Conservation (phyloP, 1,140 invertebrate species). For the Drosophila guanche region DNA sequence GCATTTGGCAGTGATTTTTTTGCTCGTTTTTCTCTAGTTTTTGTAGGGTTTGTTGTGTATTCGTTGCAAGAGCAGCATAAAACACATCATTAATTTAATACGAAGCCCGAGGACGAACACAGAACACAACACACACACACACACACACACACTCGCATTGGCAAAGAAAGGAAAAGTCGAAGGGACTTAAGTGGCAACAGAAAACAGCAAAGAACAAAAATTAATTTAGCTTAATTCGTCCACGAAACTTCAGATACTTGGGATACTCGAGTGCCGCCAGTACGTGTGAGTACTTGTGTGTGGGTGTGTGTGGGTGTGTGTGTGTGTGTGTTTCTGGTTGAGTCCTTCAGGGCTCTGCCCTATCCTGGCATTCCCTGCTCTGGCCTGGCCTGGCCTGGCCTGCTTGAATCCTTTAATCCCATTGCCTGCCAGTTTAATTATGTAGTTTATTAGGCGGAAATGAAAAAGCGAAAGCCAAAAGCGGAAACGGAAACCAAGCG, state of each 20-base stretch:
- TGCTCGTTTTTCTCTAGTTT: slow-evolving; percentile 12
- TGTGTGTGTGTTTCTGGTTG: slow-evolving; percentile 19
- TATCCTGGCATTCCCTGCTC: too few species aligned
- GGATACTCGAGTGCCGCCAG: slow-evolving; percentile 43
- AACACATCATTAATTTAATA: slow-evolving; percentile 82
- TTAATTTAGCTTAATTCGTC: slow-evolving; percentile 83
- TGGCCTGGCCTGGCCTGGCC: too few species aligned
- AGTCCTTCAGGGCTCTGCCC: slow-evolving; percentile 39
- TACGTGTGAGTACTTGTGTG: slow-evolving; percentile 10
- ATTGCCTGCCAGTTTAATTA: slow-evolving; percentile 82
- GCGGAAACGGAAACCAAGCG: slow-evolving; percentile 74
- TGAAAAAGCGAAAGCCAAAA: slow-evolving; percentile 82
- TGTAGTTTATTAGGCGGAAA: slow-evolving; percentile 83
- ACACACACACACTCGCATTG: slow-evolving; percentile 7
- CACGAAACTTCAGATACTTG: slow-evolving; percentile 63
- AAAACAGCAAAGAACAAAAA: slow-evolving; percentile 71
- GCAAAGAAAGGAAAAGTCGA: slow-evolving; percentile 64
- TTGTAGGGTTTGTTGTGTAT: slow-evolving; percentile 14
- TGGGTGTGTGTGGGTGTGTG: slow-evolving; percentile 7
- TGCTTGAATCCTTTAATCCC: slow-evolving; percentile 78
- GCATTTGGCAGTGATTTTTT: slow-evolving; percentile 76
- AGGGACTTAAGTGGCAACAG: slow-evolving; percentile 68
- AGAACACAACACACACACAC: slow-evolving; percentile 5
- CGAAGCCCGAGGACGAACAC: slow-evolving; percentile 43
- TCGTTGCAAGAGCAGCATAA: slow-evolving; percentile 51